phyloP scores from a whole-genome alignment of 2,888 invertebrate species.

The Drosophila atroscutellata region DNA sequence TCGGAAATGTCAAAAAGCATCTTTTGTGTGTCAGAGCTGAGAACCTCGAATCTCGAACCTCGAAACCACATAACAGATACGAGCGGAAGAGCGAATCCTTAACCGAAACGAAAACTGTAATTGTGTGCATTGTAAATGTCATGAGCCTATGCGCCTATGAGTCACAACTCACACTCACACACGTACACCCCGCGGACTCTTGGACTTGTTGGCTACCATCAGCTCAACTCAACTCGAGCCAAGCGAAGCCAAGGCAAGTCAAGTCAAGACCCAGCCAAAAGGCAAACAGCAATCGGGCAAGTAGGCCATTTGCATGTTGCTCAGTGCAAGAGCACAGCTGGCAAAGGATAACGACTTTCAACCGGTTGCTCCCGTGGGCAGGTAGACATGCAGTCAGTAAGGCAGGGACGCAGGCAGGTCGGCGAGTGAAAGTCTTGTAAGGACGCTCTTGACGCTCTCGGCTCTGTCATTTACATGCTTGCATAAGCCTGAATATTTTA shows the following conservation, averaged over 20 bases:
- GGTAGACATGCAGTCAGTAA: constrained; percentile 2
- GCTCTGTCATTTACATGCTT: constrained; percentile 76
- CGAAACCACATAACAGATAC: constrained; percentile 12
- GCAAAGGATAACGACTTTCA: constrained; percentile 48
- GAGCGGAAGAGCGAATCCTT: constrained; percentile 28
- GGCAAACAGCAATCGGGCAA: constrained; percentile 42
- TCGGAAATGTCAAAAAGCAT: constrained; percentile 39
- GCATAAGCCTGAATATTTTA: constrained; percentile 79
- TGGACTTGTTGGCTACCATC: constrained; percentile 47
- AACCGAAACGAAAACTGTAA: constrained; percentile 23
- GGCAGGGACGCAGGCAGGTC: background rate
- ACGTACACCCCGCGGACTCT: constrained; percentile 7
- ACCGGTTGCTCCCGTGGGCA: constrained; percentile 70
- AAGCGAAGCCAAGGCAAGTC: constrained; percentile 56
- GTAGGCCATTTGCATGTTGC: constrained; percentile 74
- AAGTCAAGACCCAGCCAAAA: constrained; percentile 36
- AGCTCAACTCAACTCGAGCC: constrained; percentile 32
- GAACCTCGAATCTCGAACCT: constrained; percentile 54
- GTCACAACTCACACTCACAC: background rate
- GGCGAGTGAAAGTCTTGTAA: constrained; percentile 66
- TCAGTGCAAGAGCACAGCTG: constrained; percentile 1
- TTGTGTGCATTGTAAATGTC: constrained; percentile 21
- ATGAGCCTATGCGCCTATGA: background rate
- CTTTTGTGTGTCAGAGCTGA: constrained; percentile 36
- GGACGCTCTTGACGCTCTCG: constrained; percentile 36